phyloP scores from a whole-genome alignment of 2,888 invertebrate genomes.

The Cephalotes varians region DNA sequence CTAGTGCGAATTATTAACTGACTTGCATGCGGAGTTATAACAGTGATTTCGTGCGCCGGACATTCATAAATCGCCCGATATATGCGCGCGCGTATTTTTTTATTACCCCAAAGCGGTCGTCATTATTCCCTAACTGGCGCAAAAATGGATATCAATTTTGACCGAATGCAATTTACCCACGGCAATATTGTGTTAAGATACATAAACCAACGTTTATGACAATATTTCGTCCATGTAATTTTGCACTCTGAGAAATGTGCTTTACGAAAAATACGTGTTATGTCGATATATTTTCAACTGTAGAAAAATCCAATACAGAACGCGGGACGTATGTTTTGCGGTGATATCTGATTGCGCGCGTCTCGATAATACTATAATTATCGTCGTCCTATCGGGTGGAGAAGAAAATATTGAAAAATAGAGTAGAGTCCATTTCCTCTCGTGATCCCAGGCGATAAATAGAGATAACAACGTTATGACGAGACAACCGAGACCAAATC shows the following conservation, averaged over 20 bases:
- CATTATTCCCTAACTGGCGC: conserved; percentile 50
- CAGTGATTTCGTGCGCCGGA: conserved; percentile 43
- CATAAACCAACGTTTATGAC: conserved; percentile 13
- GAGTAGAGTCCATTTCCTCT: neutral
- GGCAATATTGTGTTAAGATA: neutral
- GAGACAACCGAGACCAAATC: conserved; percentile 7
- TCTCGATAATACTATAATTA: neutral
- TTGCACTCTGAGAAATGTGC: neutral
- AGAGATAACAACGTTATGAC: conserved; percentile 20
- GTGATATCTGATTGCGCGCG: neutral
- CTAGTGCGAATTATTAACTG: conserved; percentile 49
- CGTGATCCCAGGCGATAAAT: neutral
- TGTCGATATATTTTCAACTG: neutral
- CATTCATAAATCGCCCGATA: conserved; percentile 44
- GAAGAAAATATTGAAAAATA: neutral
- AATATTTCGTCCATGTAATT: conserved; percentile 21
- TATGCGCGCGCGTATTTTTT: conserved; percentile 23
- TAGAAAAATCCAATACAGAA: neutral
- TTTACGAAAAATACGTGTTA: neutral
- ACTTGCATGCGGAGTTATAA: conserved; percentile 23
- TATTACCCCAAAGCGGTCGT: conserved; percentile 53
- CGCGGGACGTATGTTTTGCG: no score
- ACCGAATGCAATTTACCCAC: neutral
- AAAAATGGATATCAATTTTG: conserved; percentile 47
- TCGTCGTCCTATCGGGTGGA: neutral